Evolutionary conservation across 1,140 invertebrate genomes (phyloP).

Genomic region (Bombus balteatus): DNA sequence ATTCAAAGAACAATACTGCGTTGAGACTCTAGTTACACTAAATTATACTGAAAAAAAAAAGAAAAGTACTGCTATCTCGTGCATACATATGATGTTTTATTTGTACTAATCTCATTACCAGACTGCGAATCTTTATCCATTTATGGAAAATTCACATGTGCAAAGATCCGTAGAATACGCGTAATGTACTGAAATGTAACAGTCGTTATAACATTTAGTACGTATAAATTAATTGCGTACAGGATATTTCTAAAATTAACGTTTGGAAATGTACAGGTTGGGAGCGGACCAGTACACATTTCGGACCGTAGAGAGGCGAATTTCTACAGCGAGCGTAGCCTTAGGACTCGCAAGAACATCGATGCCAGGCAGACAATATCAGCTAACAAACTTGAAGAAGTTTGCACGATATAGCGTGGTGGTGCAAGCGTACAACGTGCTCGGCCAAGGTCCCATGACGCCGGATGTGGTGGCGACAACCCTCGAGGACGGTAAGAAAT

Average conservation of each 20-base stretch:
- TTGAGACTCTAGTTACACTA: too few relatives aligned
- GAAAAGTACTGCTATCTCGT: too few relatives aligned
- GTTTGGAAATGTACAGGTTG: constrained; percentile 59
- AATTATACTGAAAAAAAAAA: too few relatives aligned
- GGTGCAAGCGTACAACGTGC: constrained; percentile 95
- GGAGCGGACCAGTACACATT: constrained; percentile 79
- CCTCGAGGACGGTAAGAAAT: constrained; percentile 92
- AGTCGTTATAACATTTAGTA: too few relatives aligned
- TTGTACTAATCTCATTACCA: too few relatives aligned
- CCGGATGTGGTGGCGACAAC: constrained; percentile 91
- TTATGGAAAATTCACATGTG: too few relatives aligned
- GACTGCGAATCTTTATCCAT: too few relatives aligned
- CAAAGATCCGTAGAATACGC: too few relatives aligned
- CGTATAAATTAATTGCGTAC: not conserved
- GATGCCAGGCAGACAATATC: constrained; percentile 79
- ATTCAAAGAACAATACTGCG: too few relatives aligned
- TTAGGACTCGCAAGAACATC: constrained; percentile 79
- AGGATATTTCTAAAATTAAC: not conserved
- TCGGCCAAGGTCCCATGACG: constrained; percentile 94
- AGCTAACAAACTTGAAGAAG: constrained; percentile 86
- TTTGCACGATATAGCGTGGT: constrained; percentile 94
- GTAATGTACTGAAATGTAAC: too few relatives aligned
- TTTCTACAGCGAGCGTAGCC: constrained; percentile 79
- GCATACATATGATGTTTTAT: too few relatives aligned
- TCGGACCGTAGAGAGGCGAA: constrained; percentile 79